A percentile compares a stretch with the other conserved stretches of the same genome.
Evolutionary conservation across 1,140 invertebrate species (phyloP).

Genomic region (Streblospio benedicti): DNA sequence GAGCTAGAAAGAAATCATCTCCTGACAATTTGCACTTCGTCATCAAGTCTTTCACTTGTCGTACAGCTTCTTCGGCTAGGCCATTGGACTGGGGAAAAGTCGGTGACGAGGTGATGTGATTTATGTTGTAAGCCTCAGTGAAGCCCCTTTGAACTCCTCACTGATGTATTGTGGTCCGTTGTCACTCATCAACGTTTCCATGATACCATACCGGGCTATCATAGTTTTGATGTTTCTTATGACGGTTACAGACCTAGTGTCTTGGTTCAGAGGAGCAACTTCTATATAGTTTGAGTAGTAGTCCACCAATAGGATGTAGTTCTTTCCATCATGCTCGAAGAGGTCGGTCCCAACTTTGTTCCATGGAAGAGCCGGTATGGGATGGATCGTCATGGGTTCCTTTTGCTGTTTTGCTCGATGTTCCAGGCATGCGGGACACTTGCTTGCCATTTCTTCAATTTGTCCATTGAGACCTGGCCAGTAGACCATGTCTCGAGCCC

Average conservation of each 20-base stretch:
- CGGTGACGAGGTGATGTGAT: slow-evolving; percentile 21
- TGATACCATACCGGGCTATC: slow-evolving; percentile 25
- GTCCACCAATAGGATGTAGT: too few relatives aligned
- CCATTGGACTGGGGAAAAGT: slow-evolving; percentile 21
- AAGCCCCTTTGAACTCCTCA: too few relatives aligned
- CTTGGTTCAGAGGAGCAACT: too few relatives aligned
- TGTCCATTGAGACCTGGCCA: slow-evolving; percentile 23
- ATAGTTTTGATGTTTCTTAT: too few relatives aligned
- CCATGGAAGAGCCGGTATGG: too few relatives aligned
- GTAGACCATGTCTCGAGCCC: too few relatives aligned
- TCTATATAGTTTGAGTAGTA: too few relatives aligned
- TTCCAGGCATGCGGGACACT: slow-evolving; percentile 1
- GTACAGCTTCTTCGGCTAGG: slow-evolving; percentile 25
- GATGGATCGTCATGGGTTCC: slow-evolving; percentile 4
- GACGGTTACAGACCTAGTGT: too few relatives aligned
- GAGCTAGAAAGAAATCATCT: slow-evolving; percentile 16
- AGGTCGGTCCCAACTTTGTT: too few relatives aligned
- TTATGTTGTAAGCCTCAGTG: too few relatives aligned
- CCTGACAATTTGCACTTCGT: slow-evolving; percentile 20
- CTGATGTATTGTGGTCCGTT: slow-evolving; percentile 26
- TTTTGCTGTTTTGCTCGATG: slow-evolving; percentile 1
- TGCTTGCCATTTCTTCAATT: slow-evolving; percentile 12
- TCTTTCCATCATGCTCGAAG: too few relatives aligned
- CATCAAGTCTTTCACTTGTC: slow-evolving; percentile 23
- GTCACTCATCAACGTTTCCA: slow-evolving; percentile 19